phyloP scores from a whole-genome alignment of 1,140 invertebrate species.

The Drosophila gunungcola region DNA sequence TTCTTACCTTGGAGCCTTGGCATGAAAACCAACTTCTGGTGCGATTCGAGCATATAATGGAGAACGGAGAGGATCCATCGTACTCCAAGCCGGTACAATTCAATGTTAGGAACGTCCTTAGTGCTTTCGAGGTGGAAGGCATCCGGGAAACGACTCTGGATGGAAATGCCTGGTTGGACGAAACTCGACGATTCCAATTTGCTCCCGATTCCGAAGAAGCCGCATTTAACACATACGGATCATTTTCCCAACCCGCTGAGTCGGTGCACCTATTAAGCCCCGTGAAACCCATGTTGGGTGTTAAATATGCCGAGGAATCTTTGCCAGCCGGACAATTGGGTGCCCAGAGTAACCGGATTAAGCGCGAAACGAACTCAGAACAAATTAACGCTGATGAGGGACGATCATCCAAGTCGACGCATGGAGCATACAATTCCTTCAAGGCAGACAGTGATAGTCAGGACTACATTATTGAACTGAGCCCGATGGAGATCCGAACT shows the following conservation, averaged over 20 bases:
- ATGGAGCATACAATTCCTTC: background rate
- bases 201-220: conserved; percentile 53
- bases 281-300: conserved; percentile 39
- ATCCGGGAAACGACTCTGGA: conserved; percentile 79
- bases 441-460: conserved; percentile 8
- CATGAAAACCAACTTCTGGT: conserved; percentile 89
- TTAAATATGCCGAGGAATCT: conserved; percentile 45
- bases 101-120: conserved; percentile 85
- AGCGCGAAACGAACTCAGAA: conserved; percentile 16
- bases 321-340: conserved; percentile 43
- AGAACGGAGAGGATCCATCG: conserved; percentile 84
- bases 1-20: conserved; percentile 95
- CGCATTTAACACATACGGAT: conserved; percentile 46
- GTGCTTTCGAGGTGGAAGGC: conserved; percentile 53
- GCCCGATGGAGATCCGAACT: conserved; percentile 79
- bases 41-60: conserved; percentile 95
- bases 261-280: conserved; percentile 51
- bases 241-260: conserved; percentile 24
- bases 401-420: background rate
- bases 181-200: conserved; percentile 74
- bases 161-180: conserved; percentile 74
- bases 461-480: conserved; percentile 67
- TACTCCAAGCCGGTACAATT: conserved; percentile 87
- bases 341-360: conserved; percentile 72
- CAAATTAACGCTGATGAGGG: conserved; percentile 8